These are phyloP conservation scores for Chirona hameri DNA, from an alignment of 2,888 invertebrate species.

Conservation along the genomic window DNA sequence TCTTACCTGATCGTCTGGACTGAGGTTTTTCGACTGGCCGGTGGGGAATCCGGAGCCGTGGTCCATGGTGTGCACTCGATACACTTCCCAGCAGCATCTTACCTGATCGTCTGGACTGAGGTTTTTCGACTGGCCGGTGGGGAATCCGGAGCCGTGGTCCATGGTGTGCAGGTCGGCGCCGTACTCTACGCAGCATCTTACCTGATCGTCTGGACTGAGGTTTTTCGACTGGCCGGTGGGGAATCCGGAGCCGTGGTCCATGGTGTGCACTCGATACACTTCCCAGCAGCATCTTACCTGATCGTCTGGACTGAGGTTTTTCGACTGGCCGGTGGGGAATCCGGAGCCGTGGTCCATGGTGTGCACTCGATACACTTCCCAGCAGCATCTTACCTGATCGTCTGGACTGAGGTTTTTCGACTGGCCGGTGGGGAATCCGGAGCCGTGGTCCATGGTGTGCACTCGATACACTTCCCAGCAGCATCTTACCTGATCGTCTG, in stretches of 20 bases:
- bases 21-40: slow-evolving; percentile 71
- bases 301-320: slow-evolving; percentile 70
- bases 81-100: background rate
- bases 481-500: slow-evolving; percentile 60
- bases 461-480: slow-evolving; percentile 50
- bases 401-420: slow-evolving; percentile 75
- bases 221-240: slow-evolving; percentile 83
- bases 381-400: slow-evolving; percentile 53
- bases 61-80: slow-evolving; percentile 97
- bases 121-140: slow-evolving; percentile 78
- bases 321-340: slow-evolving; percentile 85
- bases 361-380: slow-evolving; percentile 64
- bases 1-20: slow-evolving; percentile 65
- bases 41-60: slow-evolving; percentile 97
- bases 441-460: slow-evolving; percentile 96
- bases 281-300: slow-evolving; percentile 51
- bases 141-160: slow-evolving; percentile 97
- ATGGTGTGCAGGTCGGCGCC: slow-evolving; percentile 97
- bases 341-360: slow-evolving; percentile 97
- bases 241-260: slow-evolving; percentile 97
- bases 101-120: slow-evolving; percentile 70
- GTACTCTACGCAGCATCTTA: slow-evolving; percentile 76
- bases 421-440: slow-evolving; percentile 89
- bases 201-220: slow-evolving; percentile 69
- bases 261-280: slow-evolving; percentile 83